Evolutionary conservation across 2,113 vertebrate species (phyloP), one percentile per base, ranked within the genome.

Genomic region (Rhea pennata): DNA sequence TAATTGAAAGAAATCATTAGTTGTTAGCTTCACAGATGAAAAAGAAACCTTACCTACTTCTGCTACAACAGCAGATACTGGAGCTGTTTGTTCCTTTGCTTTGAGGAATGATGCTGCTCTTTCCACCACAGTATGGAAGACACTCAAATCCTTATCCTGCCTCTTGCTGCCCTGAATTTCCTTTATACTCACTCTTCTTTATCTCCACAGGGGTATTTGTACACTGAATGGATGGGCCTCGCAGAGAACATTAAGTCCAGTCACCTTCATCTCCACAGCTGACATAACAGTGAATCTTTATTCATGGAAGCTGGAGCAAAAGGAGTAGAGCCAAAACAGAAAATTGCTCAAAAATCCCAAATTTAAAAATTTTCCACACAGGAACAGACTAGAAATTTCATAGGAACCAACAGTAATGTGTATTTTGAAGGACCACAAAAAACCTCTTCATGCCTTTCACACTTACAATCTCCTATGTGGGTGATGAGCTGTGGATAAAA

Each of bases 41-140:
- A 90, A 92, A 88, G 77, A 87, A 89, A 74, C 10, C 90, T 96
- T 96, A 97, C 96, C 94, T 87, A 59, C n/a, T 91, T 93, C 84
- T 89, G 46, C 82, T 42, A 13, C 1, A 87, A 48, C 70, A 86
- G 93, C 74, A 88, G 92, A 83, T 1, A 4, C 72, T 82, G 88
- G 71, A 89, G 75, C 48, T 84, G 59, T 79, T 64, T 81, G 40
- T 88, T 87, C 74, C 82, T 92, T 92, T 78, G 67, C 75, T 90
- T 91, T 83, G 48, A 85, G 48, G 59, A 42, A 33, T 53, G 67
- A 67, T 82, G 62, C n/a, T 91, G 48, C 46, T 89, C 74, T 77
- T 90, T 78, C 82, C 78, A 75, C 67, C 92, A 79, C 42, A 2
- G 1, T 42, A 12, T 26, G 39, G 84, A 84, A 92, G 77, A 92